Evolutionary conservation across 2,888 invertebrate species (phyloP).

Genomic region (Alviniconcha strummeri): DNA sequence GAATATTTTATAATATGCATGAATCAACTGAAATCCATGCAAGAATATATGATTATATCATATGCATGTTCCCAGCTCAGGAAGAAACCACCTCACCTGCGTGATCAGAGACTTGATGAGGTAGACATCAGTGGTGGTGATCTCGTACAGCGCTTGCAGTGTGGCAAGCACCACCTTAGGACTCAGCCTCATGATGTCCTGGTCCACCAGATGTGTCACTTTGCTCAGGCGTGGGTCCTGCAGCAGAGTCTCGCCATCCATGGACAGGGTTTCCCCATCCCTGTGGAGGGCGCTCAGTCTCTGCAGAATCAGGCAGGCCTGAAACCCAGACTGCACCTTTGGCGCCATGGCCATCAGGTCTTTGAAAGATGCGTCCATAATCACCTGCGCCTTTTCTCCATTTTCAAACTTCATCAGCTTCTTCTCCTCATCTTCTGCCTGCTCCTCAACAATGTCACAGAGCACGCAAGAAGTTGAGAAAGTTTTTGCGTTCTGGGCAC

Average conservation of each 20-base stretch:
- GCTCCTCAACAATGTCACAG: not conserved
- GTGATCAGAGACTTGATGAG: slow-evolving; percentile 37
- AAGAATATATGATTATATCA: not conserved
- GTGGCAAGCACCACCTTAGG: slow-evolving; percentile 29
- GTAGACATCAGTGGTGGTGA: slow-evolving; percentile 34
- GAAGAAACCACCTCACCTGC: slow-evolving; percentile 1
- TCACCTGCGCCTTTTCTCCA: not conserved
- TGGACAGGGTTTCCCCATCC: not conserved
- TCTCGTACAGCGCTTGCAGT: slow-evolving; percentile 32
- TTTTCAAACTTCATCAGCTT: not conserved
- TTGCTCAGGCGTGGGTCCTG: not conserved
- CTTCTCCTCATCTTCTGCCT: not conserved
- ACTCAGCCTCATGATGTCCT: slow-evolving; percentile 29
- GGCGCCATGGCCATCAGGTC: slow-evolving; percentile 12
- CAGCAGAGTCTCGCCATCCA: not conserved
- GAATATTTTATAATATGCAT: no score
- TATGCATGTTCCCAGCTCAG: no score
- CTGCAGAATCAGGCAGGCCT: slow-evolving; percentile 18
- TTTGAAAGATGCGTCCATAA: slow-evolving; percentile 6
- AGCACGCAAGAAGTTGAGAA: not conserved
- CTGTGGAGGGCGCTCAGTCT: slow-evolving; percentile 16
- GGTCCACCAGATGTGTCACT: slow-evolving; percentile 23
- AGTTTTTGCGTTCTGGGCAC: not conserved
- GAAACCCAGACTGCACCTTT: not conserved
- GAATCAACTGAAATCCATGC: no score